phyloP scores from a whole-genome alignment of 1,140 invertebrate species.

The Dolichoris vasculosae region DNA sequence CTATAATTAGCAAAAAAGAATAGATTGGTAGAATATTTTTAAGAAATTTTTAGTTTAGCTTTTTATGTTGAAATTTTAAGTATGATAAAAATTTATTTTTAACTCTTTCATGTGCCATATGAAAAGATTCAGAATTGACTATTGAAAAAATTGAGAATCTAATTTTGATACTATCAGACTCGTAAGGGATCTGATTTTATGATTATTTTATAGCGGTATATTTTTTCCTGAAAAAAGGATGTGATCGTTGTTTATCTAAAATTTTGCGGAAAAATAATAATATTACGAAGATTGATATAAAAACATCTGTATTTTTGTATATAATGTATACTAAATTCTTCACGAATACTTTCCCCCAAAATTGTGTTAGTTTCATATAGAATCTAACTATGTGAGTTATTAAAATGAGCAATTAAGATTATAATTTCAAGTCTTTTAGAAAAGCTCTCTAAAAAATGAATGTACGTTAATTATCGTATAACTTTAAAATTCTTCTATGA shows the following conservation, averaged over 20 bases:
- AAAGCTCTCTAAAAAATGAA: constrained; percentile 4
- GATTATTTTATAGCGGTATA: neutral
- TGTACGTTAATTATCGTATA: neutral
- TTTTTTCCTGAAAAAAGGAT: neutral
- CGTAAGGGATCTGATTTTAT: neutral
- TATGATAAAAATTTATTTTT: constrained; percentile 28
- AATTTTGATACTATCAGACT: constrained; percentile 23
- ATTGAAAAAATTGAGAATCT: neutral
- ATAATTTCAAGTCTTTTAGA: neutral
- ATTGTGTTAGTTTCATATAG: neutral
- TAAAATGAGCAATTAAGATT: constrained; percentile 7
- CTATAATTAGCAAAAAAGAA: neutral
- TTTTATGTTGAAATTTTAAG: neutral
- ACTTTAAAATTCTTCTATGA: neutral
- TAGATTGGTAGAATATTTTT: neutral
- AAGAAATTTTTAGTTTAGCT: neutral
- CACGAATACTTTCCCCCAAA: neutral
- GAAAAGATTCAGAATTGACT: neutral
- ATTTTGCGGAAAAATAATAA: constrained; percentile 10
- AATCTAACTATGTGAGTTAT: neutral
- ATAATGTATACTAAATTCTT: constrained; percentile 6
- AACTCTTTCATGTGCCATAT: constrained; percentile 27
- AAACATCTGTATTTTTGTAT: neutral
- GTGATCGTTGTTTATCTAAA: constrained; percentile 1
- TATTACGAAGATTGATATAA: constrained; percentile 8